phyloP scores from a whole-genome alignment of 1,140 invertebrate genomes.

The Ridgeia piscesae region DNA sequence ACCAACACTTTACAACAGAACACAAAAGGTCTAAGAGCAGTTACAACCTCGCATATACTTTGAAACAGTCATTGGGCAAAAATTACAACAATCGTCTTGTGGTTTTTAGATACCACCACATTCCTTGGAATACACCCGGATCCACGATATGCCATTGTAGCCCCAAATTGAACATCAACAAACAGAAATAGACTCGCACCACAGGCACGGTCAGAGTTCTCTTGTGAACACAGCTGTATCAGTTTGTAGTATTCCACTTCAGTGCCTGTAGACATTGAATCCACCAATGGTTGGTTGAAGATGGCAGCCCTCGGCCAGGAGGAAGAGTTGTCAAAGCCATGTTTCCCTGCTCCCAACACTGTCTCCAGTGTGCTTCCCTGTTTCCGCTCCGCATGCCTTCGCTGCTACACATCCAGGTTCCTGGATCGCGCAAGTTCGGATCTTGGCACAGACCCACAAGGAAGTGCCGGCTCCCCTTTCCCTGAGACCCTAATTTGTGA shows the following conservation, averaged over 20 bases:
- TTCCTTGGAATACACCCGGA: not conserved
- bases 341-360: not conserved
- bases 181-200: not conserved
- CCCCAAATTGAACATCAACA: not conserved
- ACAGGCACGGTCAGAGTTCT: not conserved
- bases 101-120: not conserved
- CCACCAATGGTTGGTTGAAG: too few species aligned
- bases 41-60: not conserved
- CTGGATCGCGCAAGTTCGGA: not conserved
- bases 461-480: slow-evolving; percentile 2
- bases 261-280: too few species aligned
- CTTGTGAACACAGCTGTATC: not conserved
- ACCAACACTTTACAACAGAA: not conserved
- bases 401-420: not conserved
- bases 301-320: too few species aligned
- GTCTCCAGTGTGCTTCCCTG: not conserved
- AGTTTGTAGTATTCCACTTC: too few species aligned
- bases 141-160: not conserved
- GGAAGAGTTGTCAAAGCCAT: too few species aligned
- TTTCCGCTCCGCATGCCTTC: not conserved
- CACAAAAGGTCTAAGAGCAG: not conserved
- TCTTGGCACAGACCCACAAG: not conserved
- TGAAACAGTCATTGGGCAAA: not conserved
- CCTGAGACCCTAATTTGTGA: slow-evolving; percentile 4
- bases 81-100: not conserved